These are phyloP conservation scores for Andrena cerasifolii DNA, from an alignment of 1,140 invertebrate species.

Conservation along the genomic window DNA sequence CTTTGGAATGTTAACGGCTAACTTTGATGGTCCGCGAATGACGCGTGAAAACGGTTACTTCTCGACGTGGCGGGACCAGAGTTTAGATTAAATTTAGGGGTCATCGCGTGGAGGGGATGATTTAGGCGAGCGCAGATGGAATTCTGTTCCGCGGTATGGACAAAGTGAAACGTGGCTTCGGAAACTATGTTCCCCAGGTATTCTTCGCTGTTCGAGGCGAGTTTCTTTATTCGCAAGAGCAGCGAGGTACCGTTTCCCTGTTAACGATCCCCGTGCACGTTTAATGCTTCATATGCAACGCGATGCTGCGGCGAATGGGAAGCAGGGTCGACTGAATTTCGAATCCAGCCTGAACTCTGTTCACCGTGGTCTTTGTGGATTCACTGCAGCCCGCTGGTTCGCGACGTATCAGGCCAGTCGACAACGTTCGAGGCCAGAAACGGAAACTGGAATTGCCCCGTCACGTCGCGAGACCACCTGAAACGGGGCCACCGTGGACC, in stretches of 20 bases:
- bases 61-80: neutral
- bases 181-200: no score
- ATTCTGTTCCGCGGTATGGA: neutral
- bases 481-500: neutral
- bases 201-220: neutral
- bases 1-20: neutral
- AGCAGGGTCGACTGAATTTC: constrained; percentile 6
- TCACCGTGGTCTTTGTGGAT: constrained; percentile 1
- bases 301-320: neutral
- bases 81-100: neutral
- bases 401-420: neutral
- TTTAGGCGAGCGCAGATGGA: no score
- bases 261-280: neutral
- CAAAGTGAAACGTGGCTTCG: neutral
- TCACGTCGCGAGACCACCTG: neutral
- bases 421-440: neutral
- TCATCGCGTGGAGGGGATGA: neutral
- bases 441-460: constrained; percentile 3
- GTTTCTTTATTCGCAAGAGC: neutral
- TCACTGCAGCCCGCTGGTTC: neutral
- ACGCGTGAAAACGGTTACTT: neutral
- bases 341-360: neutral
- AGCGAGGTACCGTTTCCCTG: neutral
- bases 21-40: neutral
- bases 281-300: neutral